Evolutionary conservation across 2,888 invertebrate species (phyloP), one percentile per base, ranked within the genome.

Genomic region (Limnephilus auricula): DNA sequence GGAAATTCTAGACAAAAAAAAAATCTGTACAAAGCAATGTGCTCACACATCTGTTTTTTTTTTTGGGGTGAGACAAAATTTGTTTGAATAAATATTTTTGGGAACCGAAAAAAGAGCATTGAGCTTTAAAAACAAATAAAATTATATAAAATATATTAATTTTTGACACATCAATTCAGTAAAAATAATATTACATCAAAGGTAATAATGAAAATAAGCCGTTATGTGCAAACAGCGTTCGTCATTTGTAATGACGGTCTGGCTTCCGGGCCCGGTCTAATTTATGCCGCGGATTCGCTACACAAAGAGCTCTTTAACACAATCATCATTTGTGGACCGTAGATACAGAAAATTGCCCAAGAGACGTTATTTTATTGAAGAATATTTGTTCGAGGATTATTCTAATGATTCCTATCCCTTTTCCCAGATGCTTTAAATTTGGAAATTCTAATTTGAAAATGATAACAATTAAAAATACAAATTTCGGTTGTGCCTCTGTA

Each of bases 331-430:
- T 40, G 34, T 40, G 18, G 40, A 15, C 30, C 85, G n/a, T 25
- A 45, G 40, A 84, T 30, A 34, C 83, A 32, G 32, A 83, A 84
- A 85, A 40, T 85, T 40, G 3, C n/a, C 65, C 65, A 65, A 40
- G n/a, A 12, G 85, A 40, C n/a, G 30, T 37, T n/a, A n/a, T 45
- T 12, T n/a, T 13, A 40, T 85, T 40, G 40, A 85, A 85, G 37
- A 40, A 45, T 85, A 40, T 84, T 85, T 85, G 85, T 45, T 40
- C 45, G n/a, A 85, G 85, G 30, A 85, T 85, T 25, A 85, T 40
- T 37, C 40, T 25, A 65, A 85, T 40, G 25, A 80, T 80, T 80
- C 6, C 80, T 15, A 32, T 15, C 80, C 31, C 80, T 80, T 80
- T 80, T 13, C 32, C 32, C 0, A 30, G 2, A 80, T 65, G 65